Base-by-base conservation (phyloP, 2,113 vertebrate species). In the Pseudolaguvia tuberculata region DNA sequence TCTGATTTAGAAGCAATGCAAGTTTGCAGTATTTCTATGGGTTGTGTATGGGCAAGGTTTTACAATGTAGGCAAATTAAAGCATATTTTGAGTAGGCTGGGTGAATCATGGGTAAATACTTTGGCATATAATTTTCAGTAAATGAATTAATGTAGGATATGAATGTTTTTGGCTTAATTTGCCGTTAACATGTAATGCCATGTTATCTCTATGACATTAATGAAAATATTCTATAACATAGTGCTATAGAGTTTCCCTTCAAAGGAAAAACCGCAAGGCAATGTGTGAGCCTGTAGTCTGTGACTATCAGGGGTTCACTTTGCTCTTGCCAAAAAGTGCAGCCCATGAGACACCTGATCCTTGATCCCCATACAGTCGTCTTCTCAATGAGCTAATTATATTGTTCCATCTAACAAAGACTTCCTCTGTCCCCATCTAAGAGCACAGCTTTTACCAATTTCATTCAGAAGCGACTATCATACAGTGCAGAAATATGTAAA, bases 311-410 rank as follows among this genome's bases (percentile, higher is more conserved):
- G 61, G 73, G 68, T 74, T 73, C 39, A 35, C 75, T 53, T 18
- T 63, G 35, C 63, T 78, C 66, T 72, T 86, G 85, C 81, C 83
- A 86, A 82, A 75, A 83, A 76, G 78, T 85, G 80, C 84, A 81
- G 78, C 83, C 70, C 79, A 78, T 79, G 77, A 75, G 83, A 85
- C 86, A 89, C 86, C 83, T 89, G 87, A 88, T 87, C 87, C 78
- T 56, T n/a, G 75, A 84, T 83, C 81, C 80, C 76, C 76, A 55
- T 76, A 73, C 81, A 66, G 53, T 76, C 74, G 67, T 81, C 63
- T 53, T 71, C 71, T 79, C 75, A 80, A 67, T 76, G 80, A 77
- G 79, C 78, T 85, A 87, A 87, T 85, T 79, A 56, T 84, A 83
- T 70, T 75, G 70, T 81, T 78, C 76, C 75, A 82, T 77, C 81